Percentiles rank a stretch among this genome's conserved stretches.
Evolutionary conservation across 2,113 vertebrate species (phyloP).

Genomic region (Corythornis vintsioides): DNA sequence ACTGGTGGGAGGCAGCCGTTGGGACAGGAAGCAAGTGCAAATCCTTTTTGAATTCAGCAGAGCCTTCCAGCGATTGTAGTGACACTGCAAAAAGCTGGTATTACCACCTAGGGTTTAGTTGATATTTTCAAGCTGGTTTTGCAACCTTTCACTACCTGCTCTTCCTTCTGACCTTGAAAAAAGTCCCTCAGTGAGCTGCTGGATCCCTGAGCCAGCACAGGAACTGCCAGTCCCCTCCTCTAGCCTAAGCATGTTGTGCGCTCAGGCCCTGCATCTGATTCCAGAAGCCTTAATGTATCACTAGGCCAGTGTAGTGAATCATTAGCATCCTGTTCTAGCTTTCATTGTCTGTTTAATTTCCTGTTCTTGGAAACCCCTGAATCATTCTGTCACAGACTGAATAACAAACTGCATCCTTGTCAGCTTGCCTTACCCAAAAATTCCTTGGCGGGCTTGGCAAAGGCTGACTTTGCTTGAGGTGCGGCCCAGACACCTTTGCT

Average conservation of each 20-base stretch:
- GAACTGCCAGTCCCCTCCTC: neutral
- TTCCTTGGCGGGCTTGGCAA: slow-evolving; percentile 23
- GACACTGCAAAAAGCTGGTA: neutral
- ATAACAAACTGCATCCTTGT: slow-evolving; percentile 49
- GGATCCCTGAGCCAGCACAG: neutral
- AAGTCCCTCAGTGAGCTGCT: neutral
- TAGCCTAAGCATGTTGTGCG: slow-evolving; percentile 30
- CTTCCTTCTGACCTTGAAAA: slow-evolving; percentile 53
- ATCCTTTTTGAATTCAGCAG: neutral
- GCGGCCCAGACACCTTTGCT: neutral
- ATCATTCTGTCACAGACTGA: slow-evolving; percentile 62
- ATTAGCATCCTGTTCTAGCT: slow-evolving; percentile 68
- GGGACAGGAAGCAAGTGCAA: neutral
- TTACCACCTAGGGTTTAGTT: neutral
- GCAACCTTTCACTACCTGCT: neutral
- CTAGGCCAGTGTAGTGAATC: slow-evolving; percentile 66
- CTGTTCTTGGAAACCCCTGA: slow-evolving; percentile 68
- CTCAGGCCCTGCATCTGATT: neutral
- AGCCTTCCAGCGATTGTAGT: neutral
- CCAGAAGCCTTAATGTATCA: slow-evolving; percentile 60
- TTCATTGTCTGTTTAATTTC: slow-evolving; percentile 70
- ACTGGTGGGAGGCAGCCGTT: neutral
- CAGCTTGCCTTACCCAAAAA: slow-evolving; percentile 34
- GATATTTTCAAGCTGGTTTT: neutral
- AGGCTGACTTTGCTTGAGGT: neutral